Base-by-base conservation (phyloP, 2,888 invertebrate genomes). In the Platycnemis pennipes region DNA sequence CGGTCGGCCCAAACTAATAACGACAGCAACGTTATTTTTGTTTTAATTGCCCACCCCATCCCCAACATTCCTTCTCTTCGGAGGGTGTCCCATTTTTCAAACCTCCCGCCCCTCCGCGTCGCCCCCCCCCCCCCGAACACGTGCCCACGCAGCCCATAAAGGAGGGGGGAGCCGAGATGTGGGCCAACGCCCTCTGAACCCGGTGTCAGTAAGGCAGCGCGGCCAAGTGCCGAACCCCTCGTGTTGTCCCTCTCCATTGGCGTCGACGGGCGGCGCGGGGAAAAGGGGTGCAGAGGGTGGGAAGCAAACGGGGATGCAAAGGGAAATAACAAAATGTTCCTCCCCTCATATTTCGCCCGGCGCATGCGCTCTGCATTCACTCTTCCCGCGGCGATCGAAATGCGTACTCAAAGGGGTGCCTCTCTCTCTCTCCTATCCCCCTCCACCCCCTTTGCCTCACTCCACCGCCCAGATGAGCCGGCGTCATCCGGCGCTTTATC, bases 151-250 rank as follows among this genome's bases (percentile, higher is more conserved):
- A 7, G 77, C n/a, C 63, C 63, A 22, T 63, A 53, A 16, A 11
- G 16, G 26, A 63, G n/a, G 63, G 63, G 63, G 19, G 31, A 22
- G 77, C 7, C 31, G 13, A 31, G 37, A 77, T 13, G 37, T 77
- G 77, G 77, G 77, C 31, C 77, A 77, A 77, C 77, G 77, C 77
- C 77, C 77, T 77, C 77, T 77, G 37, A 77, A 31, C 77, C 37
- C 77, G n/a, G 77, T 77, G 77, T 77, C 77, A 77, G 77, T 26
- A 26, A 77, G 77, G 77, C 77, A 37, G 16, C n/a, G 77, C 77
- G 77, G 77, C 31, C 77, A 7, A 77, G 31, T 77, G 77, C 77
- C 77, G 31, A 16, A 11, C 77, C 77, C 77, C 77, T 37, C 31
- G 31, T 77, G 0, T 16, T 0, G 0, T 37, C 77, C 77, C 77